Percentiles rank a stretch among this genome's conserved stretches.
Evolutionary conservation across 2,113 vertebrate genomes (phyloP).

Genomic region (Rousettus leschenaultii): DNA sequence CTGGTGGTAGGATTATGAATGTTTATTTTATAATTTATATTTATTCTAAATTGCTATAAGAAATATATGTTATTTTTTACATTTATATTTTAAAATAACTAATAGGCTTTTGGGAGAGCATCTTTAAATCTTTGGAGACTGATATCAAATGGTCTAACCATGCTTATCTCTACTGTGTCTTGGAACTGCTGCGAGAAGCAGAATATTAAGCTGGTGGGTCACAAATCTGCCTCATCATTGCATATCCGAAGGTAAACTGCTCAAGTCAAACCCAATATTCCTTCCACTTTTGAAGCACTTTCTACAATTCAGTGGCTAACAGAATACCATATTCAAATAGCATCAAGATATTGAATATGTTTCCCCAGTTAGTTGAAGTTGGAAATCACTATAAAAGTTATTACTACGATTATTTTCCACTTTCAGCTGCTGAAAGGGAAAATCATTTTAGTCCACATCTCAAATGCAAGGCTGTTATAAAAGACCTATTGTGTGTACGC

Average conservation of each 20-base stretch:
- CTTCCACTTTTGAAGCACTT: background rate
- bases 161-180: background rate
- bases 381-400: slow-evolving; percentile 43
- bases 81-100: background rate
- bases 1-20: background rate
- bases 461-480: background rate
- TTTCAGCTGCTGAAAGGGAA: slow-evolving; percentile 35
- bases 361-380: background rate
- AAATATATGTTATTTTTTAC: background rate
- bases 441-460: slow-evolving; percentile 28
- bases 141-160: background rate
- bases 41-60: background rate
- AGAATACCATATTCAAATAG: slow-evolving; percentile 19
- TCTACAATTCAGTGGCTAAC: background rate
- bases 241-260: background rate
- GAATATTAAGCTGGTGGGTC: background rate
- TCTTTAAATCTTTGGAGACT: background rate
- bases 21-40: background rate
- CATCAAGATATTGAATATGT: background rate
- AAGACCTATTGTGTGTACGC: slow-evolving; percentile 4
- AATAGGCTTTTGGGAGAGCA: background rate
- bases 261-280: background rate
- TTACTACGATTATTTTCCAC: slow-evolving; percentile 42
- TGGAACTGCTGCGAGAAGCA: background rate
- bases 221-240: background rate